phyloP scores from a whole-genome alignment of 2,797 vertebrate genomes.

The Bradypodion pumilum region DNA sequence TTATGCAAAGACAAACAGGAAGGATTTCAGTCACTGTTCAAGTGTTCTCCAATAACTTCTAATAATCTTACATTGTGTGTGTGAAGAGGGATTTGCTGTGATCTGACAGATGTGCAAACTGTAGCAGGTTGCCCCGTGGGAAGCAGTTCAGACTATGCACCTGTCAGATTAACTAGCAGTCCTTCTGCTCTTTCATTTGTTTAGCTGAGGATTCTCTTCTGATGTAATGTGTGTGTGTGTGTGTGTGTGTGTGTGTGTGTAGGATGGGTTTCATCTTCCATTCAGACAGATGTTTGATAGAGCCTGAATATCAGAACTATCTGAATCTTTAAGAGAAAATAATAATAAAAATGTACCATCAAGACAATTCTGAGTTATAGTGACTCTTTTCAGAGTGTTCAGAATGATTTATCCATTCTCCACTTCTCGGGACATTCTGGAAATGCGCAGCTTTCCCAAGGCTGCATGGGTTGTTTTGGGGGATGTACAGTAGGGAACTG shows the following conservation, averaged over 20 bases:
- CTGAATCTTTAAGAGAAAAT: no score
- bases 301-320: not conserved
- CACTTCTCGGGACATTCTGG: no score
- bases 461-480: no score
- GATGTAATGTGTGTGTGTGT: slow-evolving; percentile 4
- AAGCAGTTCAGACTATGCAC: slow-evolving; percentile 2
- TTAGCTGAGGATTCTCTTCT: slow-evolving; percentile 1
- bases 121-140: slow-evolving; percentile 10
- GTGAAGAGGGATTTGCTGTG: slow-evolving; percentile 39
- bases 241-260: no score
- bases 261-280: not conserved
- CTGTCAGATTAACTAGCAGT: slow-evolving; percentile 25
- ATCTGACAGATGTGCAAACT: slow-evolving; percentile 51
- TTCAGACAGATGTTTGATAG: not conserved
- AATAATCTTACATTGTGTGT: slow-evolving; percentile 16
- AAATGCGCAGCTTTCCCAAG: no score
- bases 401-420: no score
- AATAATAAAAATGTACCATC: no score
- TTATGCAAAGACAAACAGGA: not conserved
- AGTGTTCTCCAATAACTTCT: slow-evolving; percentile 18
- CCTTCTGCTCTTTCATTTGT: slow-evolving; percentile 6
- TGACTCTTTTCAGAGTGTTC: no score
- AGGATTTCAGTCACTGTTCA: not conserved
- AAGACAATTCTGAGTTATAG: no score
- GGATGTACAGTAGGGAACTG: no score